phyloP scores from a whole-genome alignment of 64 coral and sea anemone genomes.

The Montipora capricornis region DNA sequence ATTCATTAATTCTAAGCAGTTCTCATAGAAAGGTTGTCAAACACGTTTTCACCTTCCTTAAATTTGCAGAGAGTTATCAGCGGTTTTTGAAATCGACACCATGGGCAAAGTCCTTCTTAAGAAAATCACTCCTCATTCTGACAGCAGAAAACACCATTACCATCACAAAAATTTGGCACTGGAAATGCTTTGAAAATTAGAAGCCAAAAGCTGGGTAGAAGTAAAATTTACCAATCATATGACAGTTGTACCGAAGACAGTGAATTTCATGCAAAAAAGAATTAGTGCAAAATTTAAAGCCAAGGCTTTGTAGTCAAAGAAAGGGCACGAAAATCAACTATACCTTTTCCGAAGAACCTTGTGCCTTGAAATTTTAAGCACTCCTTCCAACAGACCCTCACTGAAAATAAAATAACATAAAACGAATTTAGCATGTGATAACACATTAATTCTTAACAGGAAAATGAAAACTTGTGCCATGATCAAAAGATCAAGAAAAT shows the following conservation, averaged over 20 bases:
- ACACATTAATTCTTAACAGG: no score
- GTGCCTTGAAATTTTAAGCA: conserved; percentile 86
- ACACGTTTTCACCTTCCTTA: no score
- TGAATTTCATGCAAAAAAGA: neutral
- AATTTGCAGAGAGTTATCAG: neutral
- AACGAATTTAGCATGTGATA: neutral
- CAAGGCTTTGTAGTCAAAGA: neutral
- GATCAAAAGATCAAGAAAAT: no score
- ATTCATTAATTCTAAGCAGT: no score
- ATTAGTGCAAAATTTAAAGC: neutral
- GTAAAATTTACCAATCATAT: neutral
- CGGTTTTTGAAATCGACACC: no score
- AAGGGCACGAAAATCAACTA: neutral
- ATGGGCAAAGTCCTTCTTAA: no score
- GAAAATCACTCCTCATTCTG: no score
- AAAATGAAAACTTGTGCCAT: neutral
- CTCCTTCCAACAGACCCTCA: conserved; percentile 79
- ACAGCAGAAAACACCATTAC: no score
- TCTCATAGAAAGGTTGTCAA: no score
- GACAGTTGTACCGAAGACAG: neutral
- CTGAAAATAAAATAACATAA: conserved; percentile 51
- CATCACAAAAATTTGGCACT: no score
- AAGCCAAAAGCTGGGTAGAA: no score
- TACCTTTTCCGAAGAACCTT: conserved; percentile 86
- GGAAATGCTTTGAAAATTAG: no score